Evolutionary conservation across 2,797 vertebrate genomes (phyloP).

Genomic region (Scolopax bukidnonensis): DNA sequence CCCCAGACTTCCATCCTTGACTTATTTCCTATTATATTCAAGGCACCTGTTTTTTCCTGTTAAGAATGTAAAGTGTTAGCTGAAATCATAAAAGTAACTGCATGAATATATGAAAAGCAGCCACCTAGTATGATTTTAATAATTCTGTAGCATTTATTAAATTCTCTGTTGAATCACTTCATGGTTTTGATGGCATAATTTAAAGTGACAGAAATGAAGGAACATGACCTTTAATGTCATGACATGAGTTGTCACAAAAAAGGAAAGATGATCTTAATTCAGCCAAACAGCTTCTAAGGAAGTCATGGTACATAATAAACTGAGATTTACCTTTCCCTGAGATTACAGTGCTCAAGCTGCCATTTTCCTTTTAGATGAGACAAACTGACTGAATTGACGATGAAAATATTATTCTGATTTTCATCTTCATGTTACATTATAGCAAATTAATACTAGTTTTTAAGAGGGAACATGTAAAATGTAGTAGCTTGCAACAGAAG

Average conservation of each 20-base stretch:
- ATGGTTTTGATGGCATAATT: neutral
- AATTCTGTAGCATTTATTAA: conserved; percentile 44
- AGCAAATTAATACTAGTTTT: neutral
- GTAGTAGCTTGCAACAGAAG: neutral
- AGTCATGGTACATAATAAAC: neutral
- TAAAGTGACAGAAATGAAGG: conserved; percentile 29
- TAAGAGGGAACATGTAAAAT: neutral
- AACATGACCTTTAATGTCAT: conserved; percentile 60
- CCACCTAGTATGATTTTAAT: neutral
- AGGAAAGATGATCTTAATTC: conserved; percentile 9
- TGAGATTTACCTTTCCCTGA: conserved; percentile 40
- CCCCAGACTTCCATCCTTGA: neutral
- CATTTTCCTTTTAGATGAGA: conserved; percentile 30
- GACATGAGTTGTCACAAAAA: conserved; percentile 25
- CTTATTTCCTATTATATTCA: conserved; percentile 27
- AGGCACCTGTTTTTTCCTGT: conserved; percentile 9
- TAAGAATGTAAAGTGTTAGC: neutral
- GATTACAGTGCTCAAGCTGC: neutral
- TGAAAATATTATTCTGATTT: conserved; percentile 27
- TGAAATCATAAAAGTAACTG: neutral
- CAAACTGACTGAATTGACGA: neutral
- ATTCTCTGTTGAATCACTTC: conserved; percentile 11
- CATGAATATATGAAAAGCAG: neutral
- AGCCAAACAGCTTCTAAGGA: neutral
- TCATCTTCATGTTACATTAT: neutral